Conservation (phyloP, 2,888 invertebrate genomes). For the Trichopoda pennipes region DNA sequence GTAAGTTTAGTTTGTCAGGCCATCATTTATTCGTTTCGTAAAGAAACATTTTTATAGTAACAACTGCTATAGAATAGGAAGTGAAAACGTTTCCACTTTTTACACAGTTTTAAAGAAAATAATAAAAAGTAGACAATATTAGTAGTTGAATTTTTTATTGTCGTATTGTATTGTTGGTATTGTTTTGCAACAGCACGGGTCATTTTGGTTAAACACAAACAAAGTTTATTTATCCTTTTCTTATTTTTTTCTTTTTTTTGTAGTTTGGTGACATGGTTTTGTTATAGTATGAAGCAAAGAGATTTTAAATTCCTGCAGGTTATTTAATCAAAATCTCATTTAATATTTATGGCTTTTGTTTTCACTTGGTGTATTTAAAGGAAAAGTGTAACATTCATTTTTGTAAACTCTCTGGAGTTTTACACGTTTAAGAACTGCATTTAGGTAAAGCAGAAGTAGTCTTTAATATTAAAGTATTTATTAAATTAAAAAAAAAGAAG, state of each 20-base stretch:
- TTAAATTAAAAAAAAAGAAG: too few relatives aligned
- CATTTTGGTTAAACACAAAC: slow-evolving; percentile 48
- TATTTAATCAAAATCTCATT: slow-evolving; percentile 47
- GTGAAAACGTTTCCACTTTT: slow-evolving; percentile 45
- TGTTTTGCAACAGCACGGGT: slow-evolving; percentile 34
- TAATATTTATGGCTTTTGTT: slow-evolving; percentile 44
- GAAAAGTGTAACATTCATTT: slow-evolving; percentile 11
- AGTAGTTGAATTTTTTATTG: slow-evolving; percentile 32
- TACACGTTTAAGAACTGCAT: neutral
- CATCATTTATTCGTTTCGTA: slow-evolving; percentile 10
- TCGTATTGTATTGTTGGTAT: too few relatives aligned
- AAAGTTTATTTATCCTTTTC: neutral
- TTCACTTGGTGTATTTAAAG: slow-evolving; percentile 16
- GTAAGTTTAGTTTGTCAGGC: slow-evolving; percentile 23
- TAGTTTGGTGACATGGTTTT: slow-evolving; percentile 31
- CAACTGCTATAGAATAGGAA: slow-evolving; percentile 40
- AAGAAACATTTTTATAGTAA: slow-evolving; percentile 43
- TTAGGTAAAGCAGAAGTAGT: too few relatives aligned
- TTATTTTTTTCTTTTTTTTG: neutral
- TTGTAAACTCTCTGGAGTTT: neutral
- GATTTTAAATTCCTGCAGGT: slow-evolving; percentile 31
- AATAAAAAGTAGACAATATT: slow-evolving; percentile 53
- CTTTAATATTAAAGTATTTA: too few relatives aligned
- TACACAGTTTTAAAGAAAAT: slow-evolving; percentile 32
- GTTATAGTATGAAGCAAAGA: slow-evolving; percentile 12